Evolutionary conservation across 2,888 invertebrate genomes (phyloP).

Genomic region (Drosophila borborema): DNA sequence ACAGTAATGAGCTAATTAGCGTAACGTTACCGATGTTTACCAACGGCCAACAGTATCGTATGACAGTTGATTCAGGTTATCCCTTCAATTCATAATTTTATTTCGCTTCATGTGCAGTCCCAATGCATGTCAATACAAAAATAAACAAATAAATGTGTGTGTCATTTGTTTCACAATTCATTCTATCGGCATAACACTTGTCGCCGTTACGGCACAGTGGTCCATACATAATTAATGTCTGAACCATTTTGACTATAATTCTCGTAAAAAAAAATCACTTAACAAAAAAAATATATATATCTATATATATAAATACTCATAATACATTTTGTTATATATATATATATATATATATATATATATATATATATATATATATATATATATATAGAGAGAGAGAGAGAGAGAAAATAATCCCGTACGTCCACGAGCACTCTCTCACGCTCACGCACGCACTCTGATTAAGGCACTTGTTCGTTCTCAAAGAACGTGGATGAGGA

Average conservation of each 20-base stretch:
- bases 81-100: slow-evolving; percentile 7
- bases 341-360: slow-evolving; percentile 12
- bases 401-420: slow-evolving; percentile 20
- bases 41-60: background rate
- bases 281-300: slow-evolving; percentile 14
- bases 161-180: slow-evolving; percentile 20
- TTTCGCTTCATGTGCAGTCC: background rate
- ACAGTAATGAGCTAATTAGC: background rate
- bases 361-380: background rate
- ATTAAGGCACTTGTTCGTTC: slow-evolving; percentile 58
- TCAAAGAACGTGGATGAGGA: slow-evolving; percentile 35
- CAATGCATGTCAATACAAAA: slow-evolving; percentile 7
- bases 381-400: no score
- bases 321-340: slow-evolving; percentile 12
- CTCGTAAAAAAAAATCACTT: slow-evolving; percentile 1
- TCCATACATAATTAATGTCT: slow-evolving; percentile 34
- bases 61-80: slow-evolving; percentile 18
- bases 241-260: slow-evolving; percentile 23
- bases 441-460: slow-evolving; percentile 40
- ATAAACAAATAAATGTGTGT: background rate
- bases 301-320: slow-evolving; percentile 17
- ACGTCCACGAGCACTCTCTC: slow-evolving; percentile 36
- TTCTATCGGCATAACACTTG: slow-evolving; percentile 10
- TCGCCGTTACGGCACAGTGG: slow-evolving; percentile 4
- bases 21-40: background rate